These are phyloP conservation scores for Aculops lycopersici DNA, from an alignment of 1,140 invertebrate species.

Conservation along the genomic window DNA sequence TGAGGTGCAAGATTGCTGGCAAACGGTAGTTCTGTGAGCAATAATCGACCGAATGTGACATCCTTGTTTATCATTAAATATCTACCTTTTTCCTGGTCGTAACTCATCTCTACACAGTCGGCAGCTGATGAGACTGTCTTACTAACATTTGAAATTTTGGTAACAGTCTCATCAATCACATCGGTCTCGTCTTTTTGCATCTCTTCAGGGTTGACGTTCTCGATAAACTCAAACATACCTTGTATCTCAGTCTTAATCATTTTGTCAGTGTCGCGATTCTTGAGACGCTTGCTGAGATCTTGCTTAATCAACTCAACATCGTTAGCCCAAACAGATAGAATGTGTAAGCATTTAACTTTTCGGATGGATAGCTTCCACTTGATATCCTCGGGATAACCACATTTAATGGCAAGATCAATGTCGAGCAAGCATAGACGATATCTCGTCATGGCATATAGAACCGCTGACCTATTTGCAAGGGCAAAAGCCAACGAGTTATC, in stretches of 20 bases:
- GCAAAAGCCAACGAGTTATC: constrained; percentile 29
- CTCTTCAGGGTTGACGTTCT: background rate
- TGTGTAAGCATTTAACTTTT: constrained; percentile 33
- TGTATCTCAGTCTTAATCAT: constrained; percentile 22
- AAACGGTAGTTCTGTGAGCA: background rate
- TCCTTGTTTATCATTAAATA: constrained; percentile 12
- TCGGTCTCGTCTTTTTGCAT: constrained; percentile 1
- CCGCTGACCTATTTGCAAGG: constrained; percentile 54
- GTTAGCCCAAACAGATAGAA: constrained; percentile 29
- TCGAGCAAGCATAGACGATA: constrained; percentile 25
- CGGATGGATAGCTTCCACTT: constrained; percentile 39
- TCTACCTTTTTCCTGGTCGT: constrained; percentile 13
- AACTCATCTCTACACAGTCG: constrained; percentile 12
- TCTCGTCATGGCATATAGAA: constrained; percentile 38
- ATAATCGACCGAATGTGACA: background rate
- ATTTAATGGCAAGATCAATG: constrained; percentile 28
- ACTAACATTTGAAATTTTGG: background rate
- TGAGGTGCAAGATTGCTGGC: constrained; percentile 13
- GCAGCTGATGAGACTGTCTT: constrained; percentile 10
- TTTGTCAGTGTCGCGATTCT: constrained; percentile 28
- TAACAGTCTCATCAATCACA: background rate
- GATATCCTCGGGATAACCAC: constrained; percentile 33
- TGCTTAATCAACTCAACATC: constrained; percentile 30
- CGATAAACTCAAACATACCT: constrained; percentile 28
- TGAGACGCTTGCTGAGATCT: constrained; percentile 25